Evolutionary conservation across 2,113 vertebrate species (phyloP), one percentile per base, ranked within the genome.

Genomic region (Tychaedon coryphoeus): DNA sequence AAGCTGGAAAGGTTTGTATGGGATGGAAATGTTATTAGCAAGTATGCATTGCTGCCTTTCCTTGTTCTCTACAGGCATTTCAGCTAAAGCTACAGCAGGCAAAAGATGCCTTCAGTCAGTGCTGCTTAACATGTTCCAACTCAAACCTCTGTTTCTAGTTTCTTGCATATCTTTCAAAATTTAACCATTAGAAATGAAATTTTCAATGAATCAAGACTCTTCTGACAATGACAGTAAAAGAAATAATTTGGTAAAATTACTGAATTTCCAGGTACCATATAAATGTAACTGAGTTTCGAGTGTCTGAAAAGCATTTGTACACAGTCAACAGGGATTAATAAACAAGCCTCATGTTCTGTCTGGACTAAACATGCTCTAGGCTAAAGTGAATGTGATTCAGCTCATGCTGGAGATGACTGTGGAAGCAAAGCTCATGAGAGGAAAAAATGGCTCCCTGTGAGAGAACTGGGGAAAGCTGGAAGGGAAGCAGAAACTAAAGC

Each of bases 291-390:
- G 56, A 88, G 51, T 60, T 78, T 62, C 31, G 86, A 53, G 65
- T 40, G 22, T 67, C 53, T 62, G 50, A 76, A 60, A 73, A 86
- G 33, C 42, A 84, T 84, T 96, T 47, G 8, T 51, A 62, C 1
- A 20, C 5, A 11, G 43, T 74, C 90, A 75, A 9, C 4, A 60
- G n/a, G 53, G 45, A 74, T 34, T 90, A 65, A 75, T 86, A 82
- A 94, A 86, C 54, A 92, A 84, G 43, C 19, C 47, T 91, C 16
- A 48, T 84, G 72, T 88, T 95, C 83, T 89, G 86, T 84, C 80
- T 91, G 94, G 75, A 80, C 64, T 74, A 86, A 90, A 83, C 9
- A 15, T 24, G 88, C 86, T 89, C 64, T 77, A 93, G 89, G 88
- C 80, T 86, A 78, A 80, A 66, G 58, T 42, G 83, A 93, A 89